A percentile compares a stretch with the other conserved stretches of the same genome.
These are phyloP conservation scores for Cairina moschata DNA, from an alignment of 2,113 vertebrate genomes.

Conservation along the genomic window DNA sequence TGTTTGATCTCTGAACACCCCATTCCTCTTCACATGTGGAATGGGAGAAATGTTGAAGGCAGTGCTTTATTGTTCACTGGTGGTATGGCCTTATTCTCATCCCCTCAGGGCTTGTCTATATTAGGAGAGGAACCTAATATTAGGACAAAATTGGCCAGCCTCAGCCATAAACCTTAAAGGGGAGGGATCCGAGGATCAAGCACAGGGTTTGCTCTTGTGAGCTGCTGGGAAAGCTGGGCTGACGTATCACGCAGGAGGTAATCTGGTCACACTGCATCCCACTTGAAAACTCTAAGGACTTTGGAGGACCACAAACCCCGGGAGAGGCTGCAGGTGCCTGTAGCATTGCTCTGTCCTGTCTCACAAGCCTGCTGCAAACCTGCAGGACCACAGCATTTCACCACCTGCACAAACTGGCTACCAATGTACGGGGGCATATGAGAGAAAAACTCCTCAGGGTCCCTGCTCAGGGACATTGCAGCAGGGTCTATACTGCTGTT, in stretches of 20 bases:
- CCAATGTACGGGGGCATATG: accelerated
- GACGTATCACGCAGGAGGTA: not conserved
- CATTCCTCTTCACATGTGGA: constrained; percentile 17
- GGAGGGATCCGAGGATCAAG: not conserved
- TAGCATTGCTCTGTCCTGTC: not conserved
- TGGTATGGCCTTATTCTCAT: not conserved
- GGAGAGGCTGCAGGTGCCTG: not conserved
- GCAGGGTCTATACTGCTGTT: not conserved
- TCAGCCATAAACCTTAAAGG: not conserved
- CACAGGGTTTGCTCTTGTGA: not conserved
- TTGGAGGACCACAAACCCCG: not conserved
- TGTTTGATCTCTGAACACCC: constrained; percentile 46
- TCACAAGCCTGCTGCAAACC: not conserved
- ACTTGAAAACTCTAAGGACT: not conserved
- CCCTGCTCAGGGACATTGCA: accelerated
- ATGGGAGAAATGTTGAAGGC: not conserved
- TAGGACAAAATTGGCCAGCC: not conserved
- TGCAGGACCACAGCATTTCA: not conserved
- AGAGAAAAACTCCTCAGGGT: not conserved
- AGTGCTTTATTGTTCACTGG: not conserved
- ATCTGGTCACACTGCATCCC: not conserved
- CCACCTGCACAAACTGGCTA: not conserved
- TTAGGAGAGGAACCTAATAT: constrained; percentile 14
- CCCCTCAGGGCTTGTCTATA: not conserved
- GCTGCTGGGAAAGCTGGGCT: not conserved